Conservation (phyloP, 2,113 vertebrate species). For the Pteruthius melanotis region DNA sequence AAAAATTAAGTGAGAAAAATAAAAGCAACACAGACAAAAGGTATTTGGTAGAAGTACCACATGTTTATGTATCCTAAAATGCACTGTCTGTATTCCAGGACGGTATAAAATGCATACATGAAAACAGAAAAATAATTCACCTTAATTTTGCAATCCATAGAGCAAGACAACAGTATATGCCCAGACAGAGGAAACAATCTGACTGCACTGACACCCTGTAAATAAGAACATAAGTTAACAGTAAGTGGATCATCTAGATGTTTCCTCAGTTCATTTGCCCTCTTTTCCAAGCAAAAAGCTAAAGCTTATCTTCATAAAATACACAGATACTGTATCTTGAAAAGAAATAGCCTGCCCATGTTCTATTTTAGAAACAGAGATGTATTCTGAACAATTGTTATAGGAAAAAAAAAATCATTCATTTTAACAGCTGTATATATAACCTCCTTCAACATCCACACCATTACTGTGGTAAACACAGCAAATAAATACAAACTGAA, state of each 20-base stretch:
- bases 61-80: not conserved
- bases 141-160: constrained; percentile 99
- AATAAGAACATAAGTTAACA: constrained; percentile 7
- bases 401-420: not conserved
- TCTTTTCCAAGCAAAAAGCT: not conserved
- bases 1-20: not conserved
- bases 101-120: not conserved
- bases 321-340: not conserved
- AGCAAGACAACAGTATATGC: constrained; percentile 90
- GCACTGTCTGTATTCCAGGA: not conserved
- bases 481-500: not conserved
- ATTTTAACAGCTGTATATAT: not conserved
- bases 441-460: not conserved
- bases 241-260: not conserved
- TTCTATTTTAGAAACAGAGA: not conserved
- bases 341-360: not conserved
- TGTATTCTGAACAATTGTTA: not conserved
- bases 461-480: not conserved
- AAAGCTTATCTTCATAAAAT: not conserved
- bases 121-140: constrained; percentile 68
- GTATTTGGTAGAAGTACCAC: not conserved
- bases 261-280: not conserved
- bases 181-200: constrained; percentile 92
- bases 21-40: not conserved
- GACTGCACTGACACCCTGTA: constrained; percentile 94